Base-by-base conservation (phyloP, 2,888 invertebrate species). In the Macaria notata region DNA sequence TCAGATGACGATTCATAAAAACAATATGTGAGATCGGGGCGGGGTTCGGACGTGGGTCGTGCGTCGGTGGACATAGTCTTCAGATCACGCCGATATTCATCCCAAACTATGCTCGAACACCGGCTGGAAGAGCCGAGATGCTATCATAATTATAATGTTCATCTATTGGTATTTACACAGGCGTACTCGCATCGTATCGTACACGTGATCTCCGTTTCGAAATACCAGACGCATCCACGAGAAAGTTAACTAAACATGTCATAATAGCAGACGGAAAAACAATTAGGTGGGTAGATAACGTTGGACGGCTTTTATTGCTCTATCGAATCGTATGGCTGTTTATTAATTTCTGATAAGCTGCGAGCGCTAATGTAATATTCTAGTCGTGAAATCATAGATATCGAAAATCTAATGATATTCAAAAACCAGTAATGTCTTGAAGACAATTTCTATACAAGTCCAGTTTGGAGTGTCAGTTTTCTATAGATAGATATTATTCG, bases 111-210 rank as follows among this genome's bases (percentile, higher is more conserved):
- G 76, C 71, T 83, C 84, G 86, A 86, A 87, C 87, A 86, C 82
- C 79, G 78, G 79, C 52, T 46, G 29, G 19, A 9, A 8, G 4
- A 9, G 75, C 75, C 69, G 73, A 82, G 88, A 89, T 90, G 72
- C 69, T 88, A 90, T 90, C 89, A 72, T 79, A 84, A 86, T 89
- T 88, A 88, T 89, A 87, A 89, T 83, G 87, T 83, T 83, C 77
- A 80, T 83, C 82, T 87, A 88, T 86, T 85, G 84, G 80, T 88
- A 85, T 88, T 88, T 88, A 88, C 87, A 81, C 78, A 72, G 78
- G 63, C 57, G 63, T 65, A 64, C 63, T 62, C 53, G 49, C 52
- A 56, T 46, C 47, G 41, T 65, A 68, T 68, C 68, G 54, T 59
- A 33, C 54, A 68, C 59, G 58, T 68, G 63, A 68, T 68, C 68